Base-by-base conservation (phyloP, 2,888 invertebrate genomes). In the Nasonovia ribisnigri region DNA sequence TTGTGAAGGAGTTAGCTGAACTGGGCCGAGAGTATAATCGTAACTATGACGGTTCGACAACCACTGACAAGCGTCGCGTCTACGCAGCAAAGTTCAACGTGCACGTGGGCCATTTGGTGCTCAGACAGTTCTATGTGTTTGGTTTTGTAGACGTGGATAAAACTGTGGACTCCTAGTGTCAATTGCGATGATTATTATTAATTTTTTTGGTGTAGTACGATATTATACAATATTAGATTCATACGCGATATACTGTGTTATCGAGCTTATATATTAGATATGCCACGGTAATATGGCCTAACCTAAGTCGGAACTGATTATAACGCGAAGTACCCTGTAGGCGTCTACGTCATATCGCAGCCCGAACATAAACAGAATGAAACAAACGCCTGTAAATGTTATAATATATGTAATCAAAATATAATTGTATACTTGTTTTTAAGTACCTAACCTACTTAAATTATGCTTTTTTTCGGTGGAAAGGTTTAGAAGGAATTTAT, bases 11-110 rank as follows among this genome's bases (percentile, higher is more conserved):
- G 29, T 86, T 11, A 3, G 84, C 10, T n/a, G 5, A 46, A 86
- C 46, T 1, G 6, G 3, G n/a, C n/a, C n/a, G 67, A 67, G 67
- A n/a, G 29, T n/a, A 11, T 60, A 29, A 43, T 46, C 43, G 24
- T 3, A 46, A 29, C 43, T 29, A 84, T 29, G 10, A 43, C 10
- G 46, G 6, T 48, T 46, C 6, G 43, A 43, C 36, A 6, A 8
- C 42, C 43, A 42, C 77, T 0, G 20, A 36, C 11, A 36, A 67
- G 67, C 60, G 42, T 90, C 93, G 42, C 13, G 86, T 87, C 1
- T 89, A 90, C 51, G 93, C 43, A 67, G 90, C 93, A 0, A 86
- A 90, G n/a, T 36, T 93, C 26, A 90, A 93, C 90, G 93, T 93
- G 10, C 93, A 93, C n/a, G 93, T 93, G 6, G 93, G 93, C 24